Evolutionary conservation across 1,140 invertebrate species (phyloP).

Genomic region (Chlorops oryzae): DNA sequence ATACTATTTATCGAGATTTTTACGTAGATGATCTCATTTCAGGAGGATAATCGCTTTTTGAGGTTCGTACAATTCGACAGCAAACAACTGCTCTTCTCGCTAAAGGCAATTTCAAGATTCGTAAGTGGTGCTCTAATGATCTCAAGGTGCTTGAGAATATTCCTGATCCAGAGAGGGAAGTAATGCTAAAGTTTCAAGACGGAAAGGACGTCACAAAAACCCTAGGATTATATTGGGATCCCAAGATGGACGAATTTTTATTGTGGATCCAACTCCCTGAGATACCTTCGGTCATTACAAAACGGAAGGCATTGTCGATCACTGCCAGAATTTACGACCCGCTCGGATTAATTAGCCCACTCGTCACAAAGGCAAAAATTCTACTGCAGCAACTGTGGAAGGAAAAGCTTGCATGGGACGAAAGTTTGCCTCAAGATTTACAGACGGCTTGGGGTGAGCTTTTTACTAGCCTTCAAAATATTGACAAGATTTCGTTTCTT

Average conservation of each 20-base stretch:
- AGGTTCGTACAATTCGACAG: slow-evolving; percentile 9
- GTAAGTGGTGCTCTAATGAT: slow-evolving; percentile 45
- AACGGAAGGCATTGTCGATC: slow-evolving; percentile 27
- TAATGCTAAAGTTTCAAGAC: slow-evolving; percentile 10
- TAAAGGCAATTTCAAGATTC: slow-evolving; percentile 35
- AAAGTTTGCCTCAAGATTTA: slow-evolving; percentile 16
- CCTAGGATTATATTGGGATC: slow-evolving; percentile 6
- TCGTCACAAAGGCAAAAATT: slow-evolving; percentile 21
- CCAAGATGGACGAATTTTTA: slow-evolving; percentile 6
- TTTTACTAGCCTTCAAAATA: neutral
- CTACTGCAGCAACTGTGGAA: slow-evolving; percentile 25
- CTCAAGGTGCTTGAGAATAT: slow-evolving; percentile 4
- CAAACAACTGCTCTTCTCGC: slow-evolving; percentile 20
- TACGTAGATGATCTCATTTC: slow-evolving; percentile 46
- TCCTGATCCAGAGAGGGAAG: slow-evolving; percentile 2
- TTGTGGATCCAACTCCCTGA: neutral
- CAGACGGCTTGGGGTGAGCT: slow-evolving; percentile 10
- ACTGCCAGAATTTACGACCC: slow-evolving; percentile 38
- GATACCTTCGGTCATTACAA: slow-evolving; percentile 12
- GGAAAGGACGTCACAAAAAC: slow-evolving; percentile 10
- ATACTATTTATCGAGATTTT: slow-evolving; percentile 29
- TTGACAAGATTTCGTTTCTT: neutral
- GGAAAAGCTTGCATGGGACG: slow-evolving; percentile 26
- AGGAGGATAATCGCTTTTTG: slow-evolving; percentile 22
- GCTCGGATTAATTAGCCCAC: slow-evolving; percentile 37